Percentiles rank a stretch among this genome's conserved stretches.
Conservation (phyloP, 1,140 invertebrate genomes). For the Anagrus nilaparvatae region DNA sequence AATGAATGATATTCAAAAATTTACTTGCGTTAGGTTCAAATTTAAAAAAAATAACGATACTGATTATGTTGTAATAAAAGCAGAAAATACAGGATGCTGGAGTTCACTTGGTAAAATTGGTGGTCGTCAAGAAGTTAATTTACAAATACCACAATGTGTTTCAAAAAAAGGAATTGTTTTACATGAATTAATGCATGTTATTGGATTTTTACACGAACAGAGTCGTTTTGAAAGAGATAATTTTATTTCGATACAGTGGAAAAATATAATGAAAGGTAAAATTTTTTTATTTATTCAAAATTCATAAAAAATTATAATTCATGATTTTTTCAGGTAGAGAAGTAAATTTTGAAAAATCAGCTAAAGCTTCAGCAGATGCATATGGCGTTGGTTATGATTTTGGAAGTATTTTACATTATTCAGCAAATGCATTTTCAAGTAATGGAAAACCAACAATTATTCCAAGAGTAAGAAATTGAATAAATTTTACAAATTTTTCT, state of each 20-base stretch:
- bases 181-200: slow-evolving; percentile 77
- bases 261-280: slow-evolving; percentile 59
- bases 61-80: slow-evolving; percentile 61
- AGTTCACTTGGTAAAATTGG: slow-evolving; percentile 64
- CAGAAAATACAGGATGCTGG: slow-evolving; percentile 66
- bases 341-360: slow-evolving; percentile 60
- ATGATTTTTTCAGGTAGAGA: slow-evolving; percentile 40
- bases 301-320: not conserved
- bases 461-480: slow-evolving; percentile 45
- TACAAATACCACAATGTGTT: slow-evolving; percentile 64
- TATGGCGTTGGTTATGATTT: slow-evolving; percentile 68
- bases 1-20: slow-evolving; percentile 56
- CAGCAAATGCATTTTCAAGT: slow-evolving; percentile 60
- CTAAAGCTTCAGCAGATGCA: slow-evolving; percentile 41
- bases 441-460: slow-evolving; percentile 63
- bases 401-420: slow-evolving; percentile 78
- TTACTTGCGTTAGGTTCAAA: slow-evolving; percentile 66
- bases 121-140: slow-evolving; percentile 60
- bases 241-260: slow-evolving; percentile 58
- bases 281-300: not conserved
- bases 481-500: not conserved
- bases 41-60: slow-evolving; percentile 45
- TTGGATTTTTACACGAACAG: slow-evolving; percentile 83
- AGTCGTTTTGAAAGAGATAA: slow-evolving; percentile 69
- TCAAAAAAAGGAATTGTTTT: slow-evolving; percentile 62